A percentile compares a stretch with the other conserved stretches of the same genome.
Conservation (phyloP, 2,797 vertebrate species). For the Mastacembelus armatus region DNA sequence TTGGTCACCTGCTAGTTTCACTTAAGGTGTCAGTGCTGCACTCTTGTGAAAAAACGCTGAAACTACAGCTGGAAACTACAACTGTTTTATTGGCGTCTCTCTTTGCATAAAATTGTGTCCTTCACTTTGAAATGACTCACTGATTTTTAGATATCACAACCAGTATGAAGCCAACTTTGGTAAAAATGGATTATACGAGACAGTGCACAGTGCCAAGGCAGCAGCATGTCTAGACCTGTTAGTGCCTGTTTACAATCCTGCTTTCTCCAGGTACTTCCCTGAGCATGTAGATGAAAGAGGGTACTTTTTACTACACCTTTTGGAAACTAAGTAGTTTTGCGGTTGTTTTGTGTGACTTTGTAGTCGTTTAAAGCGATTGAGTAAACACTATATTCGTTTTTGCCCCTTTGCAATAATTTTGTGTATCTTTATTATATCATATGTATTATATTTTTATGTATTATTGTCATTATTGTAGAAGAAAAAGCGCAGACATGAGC, state of each 20-base stretch:
- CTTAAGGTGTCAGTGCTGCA: constrained; percentile 3
- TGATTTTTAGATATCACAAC: too few relatives aligned
- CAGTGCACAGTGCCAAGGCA: neutral
- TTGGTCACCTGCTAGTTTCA: neutral
- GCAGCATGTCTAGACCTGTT: neutral
- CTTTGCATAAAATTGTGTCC: too few relatives aligned
- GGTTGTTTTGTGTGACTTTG: neutral
- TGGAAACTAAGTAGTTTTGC: too few relatives aligned
- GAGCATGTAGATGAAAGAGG: too few relatives aligned
- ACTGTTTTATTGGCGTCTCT: neutral
- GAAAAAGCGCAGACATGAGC: too few relatives aligned
- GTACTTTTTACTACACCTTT: neutral
- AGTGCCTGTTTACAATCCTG: constrained; percentile 4
- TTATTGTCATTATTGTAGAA: neutral
- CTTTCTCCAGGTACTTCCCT: neutral
- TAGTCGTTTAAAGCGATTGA: too few relatives aligned
- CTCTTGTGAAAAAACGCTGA: constrained; percentile 4
- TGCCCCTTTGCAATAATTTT: too few relatives aligned
- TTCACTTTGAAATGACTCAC: fast-evolving
- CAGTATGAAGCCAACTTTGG: too few relatives aligned
- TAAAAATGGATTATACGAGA: too few relatives aligned
- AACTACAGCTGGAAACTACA: constrained; percentile 5
- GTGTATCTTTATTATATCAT: too few relatives aligned
- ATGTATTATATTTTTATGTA: neutral
- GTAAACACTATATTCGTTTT: too few relatives aligned